phyloP scores from a whole-genome alignment of 2,113 vertebrate genomes.

The Calidris pygmaea region DNA sequence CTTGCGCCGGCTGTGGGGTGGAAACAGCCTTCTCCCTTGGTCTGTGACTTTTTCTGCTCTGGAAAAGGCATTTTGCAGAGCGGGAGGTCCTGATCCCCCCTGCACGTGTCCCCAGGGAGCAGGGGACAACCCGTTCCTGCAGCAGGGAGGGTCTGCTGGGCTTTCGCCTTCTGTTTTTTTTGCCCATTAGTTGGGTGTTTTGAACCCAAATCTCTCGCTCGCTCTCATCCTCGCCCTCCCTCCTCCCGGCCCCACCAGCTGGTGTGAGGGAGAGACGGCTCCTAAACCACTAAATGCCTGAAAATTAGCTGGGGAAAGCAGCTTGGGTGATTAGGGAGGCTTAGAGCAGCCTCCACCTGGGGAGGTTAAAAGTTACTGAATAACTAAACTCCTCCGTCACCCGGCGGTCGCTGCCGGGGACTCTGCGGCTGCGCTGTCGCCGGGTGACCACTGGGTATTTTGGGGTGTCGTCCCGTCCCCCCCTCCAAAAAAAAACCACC shows the following conservation, averaged over 20 bases:
- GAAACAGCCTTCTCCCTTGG: not conserved
- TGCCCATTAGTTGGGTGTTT: rapidly evolving
- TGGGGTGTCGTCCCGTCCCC: not conserved
- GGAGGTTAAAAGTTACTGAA: conserved; percentile 41
- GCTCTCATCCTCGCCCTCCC: not conserved
- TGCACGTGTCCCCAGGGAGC: rapidly evolving
- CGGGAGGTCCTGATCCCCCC: not conserved
- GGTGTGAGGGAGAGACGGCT: rapidly evolving
- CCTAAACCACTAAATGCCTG: rapidly evolving
- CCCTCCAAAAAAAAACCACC: too few species aligned
- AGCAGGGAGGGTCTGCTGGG: not conserved
- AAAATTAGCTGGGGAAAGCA: not conserved
- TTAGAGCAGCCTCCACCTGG: not conserved
- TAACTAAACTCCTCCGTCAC: not conserved
- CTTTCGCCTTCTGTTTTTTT: not conserved
- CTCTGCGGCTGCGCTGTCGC: not conserved
- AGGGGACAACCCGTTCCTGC: not conserved
- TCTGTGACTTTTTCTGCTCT: not conserved
- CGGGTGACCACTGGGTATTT: not conserved
- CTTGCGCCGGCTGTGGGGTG: not conserved
- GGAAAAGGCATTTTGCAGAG: not conserved
- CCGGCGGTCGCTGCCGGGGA: rapidly evolving
- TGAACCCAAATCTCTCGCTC: not conserved
- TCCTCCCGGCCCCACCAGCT: rapidly evolving
- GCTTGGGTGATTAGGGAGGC: not conserved